A percentile compares a stretch with the other conserved stretches of the same genome.
Conservation (phyloP, 2,113 vertebrate species). For the Lipophrys pholis region DNA sequence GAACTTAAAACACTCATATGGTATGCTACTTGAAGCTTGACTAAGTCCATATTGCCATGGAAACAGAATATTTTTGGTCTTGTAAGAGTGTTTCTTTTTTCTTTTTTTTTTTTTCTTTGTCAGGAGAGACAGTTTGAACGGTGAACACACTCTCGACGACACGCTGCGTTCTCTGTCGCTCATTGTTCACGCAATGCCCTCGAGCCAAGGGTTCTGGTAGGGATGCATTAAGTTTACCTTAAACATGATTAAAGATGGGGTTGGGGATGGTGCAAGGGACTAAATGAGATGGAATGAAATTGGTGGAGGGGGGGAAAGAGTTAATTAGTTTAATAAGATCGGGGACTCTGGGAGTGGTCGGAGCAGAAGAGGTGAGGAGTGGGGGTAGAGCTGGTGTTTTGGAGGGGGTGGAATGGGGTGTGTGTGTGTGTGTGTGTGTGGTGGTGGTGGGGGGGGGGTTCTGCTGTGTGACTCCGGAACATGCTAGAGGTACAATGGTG, state of each 20-base stretch:
- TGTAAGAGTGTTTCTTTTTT: slow-evolving; percentile 21
- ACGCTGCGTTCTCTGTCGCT: slow-evolving; percentile 46
- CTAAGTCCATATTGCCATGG: slow-evolving; percentile 75
- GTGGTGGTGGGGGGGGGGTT: not conserved
- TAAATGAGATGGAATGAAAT: slow-evolving; percentile 70
- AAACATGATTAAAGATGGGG: slow-evolving; percentile 71
- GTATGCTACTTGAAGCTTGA: slow-evolving; percentile 73
- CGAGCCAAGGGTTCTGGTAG: slow-evolving; percentile 40
- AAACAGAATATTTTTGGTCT: slow-evolving; percentile 68
- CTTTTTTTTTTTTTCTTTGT: slow-evolving; percentile 34
- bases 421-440: too few species aligned
- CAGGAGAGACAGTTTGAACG: slow-evolving; percentile 39
- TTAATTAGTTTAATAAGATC: slow-evolving; percentile 84
- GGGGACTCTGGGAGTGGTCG: slow-evolving; percentile 66
- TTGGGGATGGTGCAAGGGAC: slow-evolving; percentile 36
- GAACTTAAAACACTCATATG: slow-evolving; percentile 62
- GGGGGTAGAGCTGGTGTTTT: slow-evolving; percentile 31
- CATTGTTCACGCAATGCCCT: slow-evolving; percentile 25
- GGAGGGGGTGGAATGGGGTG: too few species aligned
- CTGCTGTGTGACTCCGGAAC: slow-evolving; percentile 57
- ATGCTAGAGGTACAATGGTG: slow-evolving; percentile 68
- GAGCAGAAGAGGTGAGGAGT: slow-evolving; percentile 35
- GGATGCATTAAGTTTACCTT: slow-evolving; percentile 56
- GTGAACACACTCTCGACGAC: slow-evolving; percentile 46
- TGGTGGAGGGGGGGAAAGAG: slow-evolving; percentile 62